Conservation (phyloP, 2,113 vertebrate species). For the Prunella fulvescens region DNA sequence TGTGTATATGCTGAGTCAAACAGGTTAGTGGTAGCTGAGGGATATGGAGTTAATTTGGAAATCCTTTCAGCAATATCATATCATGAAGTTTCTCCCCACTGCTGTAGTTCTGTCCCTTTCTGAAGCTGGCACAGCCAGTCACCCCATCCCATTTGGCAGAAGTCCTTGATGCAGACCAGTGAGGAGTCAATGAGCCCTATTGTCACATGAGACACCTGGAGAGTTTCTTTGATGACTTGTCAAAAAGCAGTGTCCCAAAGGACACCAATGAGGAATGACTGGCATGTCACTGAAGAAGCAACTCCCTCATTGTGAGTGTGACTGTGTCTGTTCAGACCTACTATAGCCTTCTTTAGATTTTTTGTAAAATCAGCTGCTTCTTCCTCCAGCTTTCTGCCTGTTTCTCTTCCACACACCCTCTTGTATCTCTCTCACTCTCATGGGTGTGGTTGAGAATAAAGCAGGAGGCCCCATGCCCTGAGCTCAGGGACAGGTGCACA, state of each 20-base stretch:
- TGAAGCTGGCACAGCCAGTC: background rate
- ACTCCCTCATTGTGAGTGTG: fast-evolving
- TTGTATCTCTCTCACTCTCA: background rate
- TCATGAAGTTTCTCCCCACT: background rate
- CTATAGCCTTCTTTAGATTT: fast-evolving
- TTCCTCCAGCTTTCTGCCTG: background rate
- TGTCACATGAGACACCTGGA: background rate
- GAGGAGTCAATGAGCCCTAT: background rate
- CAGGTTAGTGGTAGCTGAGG: background rate
- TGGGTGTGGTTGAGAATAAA: background rate
- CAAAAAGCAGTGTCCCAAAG: background rate
- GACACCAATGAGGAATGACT: background rate
- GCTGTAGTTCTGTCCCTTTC: background rate
- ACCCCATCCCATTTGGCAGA: background rate
- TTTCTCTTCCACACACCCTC: background rate
- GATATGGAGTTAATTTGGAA: background rate
- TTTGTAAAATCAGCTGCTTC: background rate
- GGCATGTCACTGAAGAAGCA: background rate
- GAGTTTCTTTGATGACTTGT: background rate
- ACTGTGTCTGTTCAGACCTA: background rate
- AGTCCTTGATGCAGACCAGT: fast-evolving
- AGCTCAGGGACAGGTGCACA: background rate
- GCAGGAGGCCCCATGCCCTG: background rate
- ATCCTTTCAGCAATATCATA: background rate
- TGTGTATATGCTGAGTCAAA: background rate